Conservation (phyloP, 2,113 vertebrate species). For the Mormyrus iriodes region DNA sequence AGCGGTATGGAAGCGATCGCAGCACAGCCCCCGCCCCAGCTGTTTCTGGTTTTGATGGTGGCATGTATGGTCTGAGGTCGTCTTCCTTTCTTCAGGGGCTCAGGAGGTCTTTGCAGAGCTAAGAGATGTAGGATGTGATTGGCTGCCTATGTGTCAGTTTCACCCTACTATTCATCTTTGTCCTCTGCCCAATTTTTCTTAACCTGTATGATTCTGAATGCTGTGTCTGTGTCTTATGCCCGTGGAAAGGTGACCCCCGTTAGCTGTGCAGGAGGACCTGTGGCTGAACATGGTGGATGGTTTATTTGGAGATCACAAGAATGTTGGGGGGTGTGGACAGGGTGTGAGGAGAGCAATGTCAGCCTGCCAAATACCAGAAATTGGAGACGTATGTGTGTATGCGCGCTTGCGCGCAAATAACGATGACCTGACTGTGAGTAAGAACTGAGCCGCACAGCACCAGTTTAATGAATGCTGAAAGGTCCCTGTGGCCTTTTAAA, state of each 20-base stretch:
- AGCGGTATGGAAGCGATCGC: background rate
- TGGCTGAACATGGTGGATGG: background rate
- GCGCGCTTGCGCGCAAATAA: background rate
- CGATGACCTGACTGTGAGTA: background rate
- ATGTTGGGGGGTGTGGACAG: background rate
- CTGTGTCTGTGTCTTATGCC: background rate
- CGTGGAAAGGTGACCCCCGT: background rate
- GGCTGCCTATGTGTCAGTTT: background rate
- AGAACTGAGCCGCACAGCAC: no score
- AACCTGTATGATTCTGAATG: background rate
- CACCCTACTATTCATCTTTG: background rate
- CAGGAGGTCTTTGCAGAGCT: background rate
- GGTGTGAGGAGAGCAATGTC: background rate
- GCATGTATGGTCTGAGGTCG: background rate
- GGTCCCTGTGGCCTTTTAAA: background rate
- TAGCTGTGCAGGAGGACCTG: background rate
- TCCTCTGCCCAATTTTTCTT: background rate
- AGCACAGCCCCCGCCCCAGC: background rate
- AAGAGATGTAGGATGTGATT: background rate
- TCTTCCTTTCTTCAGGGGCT: background rate
- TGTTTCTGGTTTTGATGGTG: background rate
- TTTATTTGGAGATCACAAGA: background rate
- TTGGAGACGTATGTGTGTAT: slow-evolving; percentile 2
- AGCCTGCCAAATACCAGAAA: slow-evolving; percentile 14
- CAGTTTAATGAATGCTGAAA: background rate